These are phyloP conservation scores for Odontamblyopus rebecca DNA, from an alignment of 2,797 vertebrate genomes.

Conservation along the genomic window DNA sequence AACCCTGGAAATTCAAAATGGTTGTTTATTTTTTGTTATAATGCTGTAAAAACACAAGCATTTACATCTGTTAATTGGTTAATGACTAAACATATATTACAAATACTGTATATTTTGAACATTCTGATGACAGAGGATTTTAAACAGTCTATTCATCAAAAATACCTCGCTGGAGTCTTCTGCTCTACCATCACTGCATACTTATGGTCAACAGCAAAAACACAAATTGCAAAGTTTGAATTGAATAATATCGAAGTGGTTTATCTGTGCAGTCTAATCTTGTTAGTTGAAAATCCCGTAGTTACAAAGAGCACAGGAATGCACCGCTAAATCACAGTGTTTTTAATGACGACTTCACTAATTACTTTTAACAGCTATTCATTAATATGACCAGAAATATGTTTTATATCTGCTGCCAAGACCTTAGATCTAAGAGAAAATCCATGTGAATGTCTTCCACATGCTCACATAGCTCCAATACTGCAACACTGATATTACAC, in stretches of 20 bases:
- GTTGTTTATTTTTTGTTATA: too few relatives aligned
- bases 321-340: background rate
- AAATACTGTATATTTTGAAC: too few relatives aligned
- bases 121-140: too few relatives aligned
- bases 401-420: conserved; percentile 3
- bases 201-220: background rate
- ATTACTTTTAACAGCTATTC: conserved; percentile 9
- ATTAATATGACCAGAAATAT: conserved; percentile 11
- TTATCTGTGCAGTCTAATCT: background rate
- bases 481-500: background rate
- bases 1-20: too few relatives aligned
- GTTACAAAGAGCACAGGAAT: background rate
- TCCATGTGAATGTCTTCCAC: conserved; percentile 3
- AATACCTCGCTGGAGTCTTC: too few relatives aligned
- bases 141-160: too few relatives aligned
- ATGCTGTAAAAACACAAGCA: too few relatives aligned
- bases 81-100: too few relatives aligned
- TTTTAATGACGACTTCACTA: background rate
- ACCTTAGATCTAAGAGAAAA: background rate
- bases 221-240: background rate
- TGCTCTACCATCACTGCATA: background rate
- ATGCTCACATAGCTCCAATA: background rate
- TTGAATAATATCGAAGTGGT: background rate
- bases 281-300: background rate
- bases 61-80: too few relatives aligned